Evolutionary conservation across 2,888 invertebrate genomes (phyloP).

Genomic region (Pelosia muscerda): DNA sequence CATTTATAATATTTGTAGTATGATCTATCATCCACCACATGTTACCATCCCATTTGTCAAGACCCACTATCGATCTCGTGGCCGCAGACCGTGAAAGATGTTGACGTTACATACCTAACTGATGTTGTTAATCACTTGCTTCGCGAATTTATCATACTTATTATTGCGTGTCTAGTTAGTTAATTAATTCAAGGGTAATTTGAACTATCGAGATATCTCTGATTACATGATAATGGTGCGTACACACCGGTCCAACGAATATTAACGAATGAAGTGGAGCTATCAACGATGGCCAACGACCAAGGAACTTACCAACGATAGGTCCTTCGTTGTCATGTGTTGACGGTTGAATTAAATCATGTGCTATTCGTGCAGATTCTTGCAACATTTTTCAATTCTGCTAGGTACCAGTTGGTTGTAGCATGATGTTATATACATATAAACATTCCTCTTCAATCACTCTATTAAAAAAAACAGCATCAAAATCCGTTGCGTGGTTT

Average conservation of each 20-base stretch:
- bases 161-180: neutral
- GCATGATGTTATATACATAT: no score
- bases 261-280: no score
- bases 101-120: constrained; percentile 8
- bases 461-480: no score
- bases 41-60: constrained; percentile 34
- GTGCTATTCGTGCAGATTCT: no score
- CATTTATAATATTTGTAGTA: neutral
- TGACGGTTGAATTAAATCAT: no score
- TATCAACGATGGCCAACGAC: no score
- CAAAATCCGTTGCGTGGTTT: no score
- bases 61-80: constrained; percentile 11
- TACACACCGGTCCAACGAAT: neutral
- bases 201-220: neutral
- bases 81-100: constrained; percentile 18
- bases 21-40: constrained; percentile 22
- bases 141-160: neutral
- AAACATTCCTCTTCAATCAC: no score
- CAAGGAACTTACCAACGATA: no score
- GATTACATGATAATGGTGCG: neutral
- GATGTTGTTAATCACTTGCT: neutral
- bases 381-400: no score
- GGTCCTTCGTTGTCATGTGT: no score
- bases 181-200: neutral
- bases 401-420: no score